Percentiles rank a stretch among this genome's conserved stretches.
Evolutionary conservation across 2,797 vertebrate genomes (phyloP).

Genomic region (Monodelphis domestica): DNA sequence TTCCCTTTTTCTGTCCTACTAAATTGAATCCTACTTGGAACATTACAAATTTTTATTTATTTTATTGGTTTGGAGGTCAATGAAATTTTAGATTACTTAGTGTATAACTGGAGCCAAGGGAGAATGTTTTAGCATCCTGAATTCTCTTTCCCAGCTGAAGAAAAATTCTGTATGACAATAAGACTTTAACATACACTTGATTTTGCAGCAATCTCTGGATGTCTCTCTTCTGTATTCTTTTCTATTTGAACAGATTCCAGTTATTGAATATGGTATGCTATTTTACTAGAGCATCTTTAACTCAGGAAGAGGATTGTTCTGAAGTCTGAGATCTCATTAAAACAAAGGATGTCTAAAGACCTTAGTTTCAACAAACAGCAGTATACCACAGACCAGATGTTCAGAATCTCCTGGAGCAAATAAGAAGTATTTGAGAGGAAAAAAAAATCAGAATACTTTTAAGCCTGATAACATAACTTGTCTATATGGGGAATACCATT

Average conservation of each 20-base stretch:
- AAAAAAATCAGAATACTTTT: slow-evolving; percentile 27
- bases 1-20: slow-evolving; percentile 69
- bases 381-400: slow-evolving; percentile 70
- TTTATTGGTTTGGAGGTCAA: slow-evolving; percentile 56
- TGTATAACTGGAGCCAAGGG: slow-evolving; percentile 10
- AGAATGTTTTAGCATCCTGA: background rate
- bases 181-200: slow-evolving; percentile 67
- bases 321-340: slow-evolving; percentile 76
- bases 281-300: slow-evolving; percentile 57
- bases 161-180: slow-evolving; percentile 54
- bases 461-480: background rate
- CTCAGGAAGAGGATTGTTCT: slow-evolving; percentile 66
- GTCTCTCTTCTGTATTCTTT: slow-evolving; percentile 42
- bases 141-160: slow-evolving; percentile 19
- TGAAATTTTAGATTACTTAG: slow-evolving; percentile 40
- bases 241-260: slow-evolving; percentile 51
- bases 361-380: slow-evolving; percentile 65
- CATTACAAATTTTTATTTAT: slow-evolving; percentile 29
- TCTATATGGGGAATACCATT: slow-evolving; percentile 13
- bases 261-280: slow-evolving; percentile 67
- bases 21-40: slow-evolving; percentile 40
- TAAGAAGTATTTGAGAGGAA: slow-evolving; percentile 31
- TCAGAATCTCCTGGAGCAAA: slow-evolving; percentile 51
- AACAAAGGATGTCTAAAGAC: slow-evolving; percentile 67
- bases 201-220: background rate